phyloP scores from a whole-genome alignment of 2,113 vertebrate genomes.

The Haliaeetus leucogaster region DNA sequence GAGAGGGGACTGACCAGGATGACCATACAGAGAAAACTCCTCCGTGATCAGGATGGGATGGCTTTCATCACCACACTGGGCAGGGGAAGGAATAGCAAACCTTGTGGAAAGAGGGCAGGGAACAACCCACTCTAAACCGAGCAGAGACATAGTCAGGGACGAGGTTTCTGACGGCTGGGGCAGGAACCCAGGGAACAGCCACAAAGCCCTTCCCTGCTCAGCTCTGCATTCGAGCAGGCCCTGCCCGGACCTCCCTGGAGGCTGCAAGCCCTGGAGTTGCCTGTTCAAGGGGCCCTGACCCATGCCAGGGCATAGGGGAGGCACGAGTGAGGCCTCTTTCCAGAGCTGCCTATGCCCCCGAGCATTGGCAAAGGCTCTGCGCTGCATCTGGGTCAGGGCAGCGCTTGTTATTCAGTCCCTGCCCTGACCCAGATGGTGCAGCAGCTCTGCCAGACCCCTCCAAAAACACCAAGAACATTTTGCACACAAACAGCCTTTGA shows the following conservation, averaged over 20 bases:
- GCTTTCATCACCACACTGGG: background rate
- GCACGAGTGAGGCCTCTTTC: rapidly evolving
- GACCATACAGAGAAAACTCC: background rate
- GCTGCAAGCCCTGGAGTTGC: background rate
- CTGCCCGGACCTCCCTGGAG: background rate
- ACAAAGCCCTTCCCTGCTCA: background rate
- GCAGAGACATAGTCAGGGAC: rapidly evolving
- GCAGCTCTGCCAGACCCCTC: conserved; percentile 12
- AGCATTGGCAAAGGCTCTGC: background rate
- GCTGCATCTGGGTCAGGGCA: conserved; percentile 41
- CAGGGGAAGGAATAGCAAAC: background rate
- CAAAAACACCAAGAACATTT: background rate
- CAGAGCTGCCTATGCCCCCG: rapidly evolving
- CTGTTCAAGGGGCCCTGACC: background rate
- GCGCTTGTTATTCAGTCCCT: conserved; percentile 44
- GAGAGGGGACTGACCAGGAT: background rate
- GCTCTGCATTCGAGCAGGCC: background rate
- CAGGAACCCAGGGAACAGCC: background rate
- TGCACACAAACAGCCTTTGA: conserved; percentile 60
- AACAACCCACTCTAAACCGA: rapidly evolving
- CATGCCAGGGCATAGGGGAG: background rate
- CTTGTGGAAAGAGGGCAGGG: background rate
- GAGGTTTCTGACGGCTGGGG: background rate
- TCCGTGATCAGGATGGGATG: background rate
- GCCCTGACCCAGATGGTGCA: conserved; percentile 60